Evolutionary conservation across 2,888 invertebrate species (phyloP), one percentile per base, ranked within the genome.

Genomic region (Zootermopsis nevadensis): DNA sequence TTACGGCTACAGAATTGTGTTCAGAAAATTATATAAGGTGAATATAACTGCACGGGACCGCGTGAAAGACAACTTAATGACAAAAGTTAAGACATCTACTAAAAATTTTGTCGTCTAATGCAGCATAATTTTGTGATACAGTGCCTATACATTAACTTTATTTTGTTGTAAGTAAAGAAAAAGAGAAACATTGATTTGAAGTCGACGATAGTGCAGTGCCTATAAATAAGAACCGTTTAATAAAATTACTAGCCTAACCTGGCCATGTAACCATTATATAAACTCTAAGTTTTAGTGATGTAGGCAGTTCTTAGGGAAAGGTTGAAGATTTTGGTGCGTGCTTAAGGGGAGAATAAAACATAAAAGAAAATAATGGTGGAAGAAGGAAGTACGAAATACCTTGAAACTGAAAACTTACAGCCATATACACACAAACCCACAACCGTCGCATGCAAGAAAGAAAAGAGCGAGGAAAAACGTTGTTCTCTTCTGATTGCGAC

Each of bases 401-500:
- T 35, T 31, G 24, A 79, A 38, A 79, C 27, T 42, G 42, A 42
- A 42, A 60, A 60, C 4, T 4, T 15, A 48, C 15, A 33, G 33
- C 24, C 35, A 66, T 24, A 79, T 79, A n/a, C 79, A 79, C 79
- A 66, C 66, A 66, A 79, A 33, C 60, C 35, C 35, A 79, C 27
- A 66, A 79, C 33, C 60, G 35, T 66, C 35, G 66, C 38, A 55
- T 24, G 38, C 79, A 33, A 31, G 33, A 77, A 53, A 53, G 53
- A 22, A 77, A 24, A 19, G 53, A 24, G 30, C 31, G 77, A 55
- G 31, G 8, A 77, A 55, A 55, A 77, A 76, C n/a, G 76, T 76
- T 77, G 42, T 55, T 77, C 12, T 77, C 77, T 77, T 77, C 24
- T 31, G 48, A 77, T 77, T 48, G 30, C 48, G 53, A 77, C 77